These are phyloP conservation scores for Drosophila rellima DNA, from an alignment of 2,888 invertebrate genomes.

Conservation along the genomic window DNA sequence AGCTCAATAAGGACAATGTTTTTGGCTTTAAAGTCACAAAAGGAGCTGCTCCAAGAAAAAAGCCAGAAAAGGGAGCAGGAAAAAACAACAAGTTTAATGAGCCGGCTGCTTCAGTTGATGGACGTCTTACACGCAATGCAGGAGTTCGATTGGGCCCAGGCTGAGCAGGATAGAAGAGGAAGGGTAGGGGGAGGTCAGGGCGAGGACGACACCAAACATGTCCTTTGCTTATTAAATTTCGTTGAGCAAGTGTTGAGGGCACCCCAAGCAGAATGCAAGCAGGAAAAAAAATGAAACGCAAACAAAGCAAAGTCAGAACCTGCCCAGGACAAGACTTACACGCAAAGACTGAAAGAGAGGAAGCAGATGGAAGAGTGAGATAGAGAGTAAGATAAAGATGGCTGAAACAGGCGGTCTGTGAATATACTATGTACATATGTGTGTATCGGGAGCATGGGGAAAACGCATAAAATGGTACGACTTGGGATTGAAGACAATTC, in stretches of 20 bases:
- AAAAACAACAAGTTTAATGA: conserved; percentile 70
- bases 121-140: conserved; percentile 74
- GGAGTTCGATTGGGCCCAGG: conserved; percentile 12
- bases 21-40: conserved; percentile 47
- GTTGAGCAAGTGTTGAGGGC: conserved; percentile 73
- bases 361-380: conserved; percentile 7
- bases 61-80: conserved; percentile 3
- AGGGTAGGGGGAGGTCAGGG: background rate
- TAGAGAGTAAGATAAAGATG: conserved; percentile 29
- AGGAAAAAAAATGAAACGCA: conserved; percentile 48
- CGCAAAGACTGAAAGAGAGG: conserved; percentile 2
- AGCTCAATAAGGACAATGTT: conserved; percentile 34
- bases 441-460: too few relatives aligned
- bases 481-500: conserved; percentile 79
- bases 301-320: conserved; percentile 73
- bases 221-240: conserved; percentile 81
- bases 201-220: conserved; percentile 72
- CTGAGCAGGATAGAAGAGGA: conserved; percentile 1
- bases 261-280: conserved; percentile 59
- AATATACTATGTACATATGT: conserved; percentile 15
- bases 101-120: conserved; percentile 74
- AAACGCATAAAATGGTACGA: conserved; percentile 59
- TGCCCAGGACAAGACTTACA: conserved; percentile 41
- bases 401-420: conserved; percentile 14
- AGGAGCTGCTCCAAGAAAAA: conserved; percentile 26